A percentile compares a stretch with the other conserved stretches of the same genome.
Evolutionary conservation across 2,888 invertebrate genomes (phyloP).

Genomic region (Zygogramma bicolorata): DNA sequence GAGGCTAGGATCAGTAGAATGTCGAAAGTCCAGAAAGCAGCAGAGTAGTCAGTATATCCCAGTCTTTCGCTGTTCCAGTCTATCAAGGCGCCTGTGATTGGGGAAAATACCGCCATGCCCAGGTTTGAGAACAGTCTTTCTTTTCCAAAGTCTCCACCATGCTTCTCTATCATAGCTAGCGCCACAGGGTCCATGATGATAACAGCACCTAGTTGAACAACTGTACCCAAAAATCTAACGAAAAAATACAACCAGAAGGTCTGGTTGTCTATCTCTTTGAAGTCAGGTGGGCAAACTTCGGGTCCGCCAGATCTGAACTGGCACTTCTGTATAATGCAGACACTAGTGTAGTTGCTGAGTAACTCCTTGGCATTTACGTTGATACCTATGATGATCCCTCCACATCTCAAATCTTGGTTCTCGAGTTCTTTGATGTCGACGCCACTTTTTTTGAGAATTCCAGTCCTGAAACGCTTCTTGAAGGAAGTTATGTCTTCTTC

Average conservation of each 20-base stretch:
- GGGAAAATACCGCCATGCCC: slow-evolving; percentile 86
- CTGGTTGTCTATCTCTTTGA: slow-evolving; percentile 80
- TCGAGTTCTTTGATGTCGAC: slow-evolving; percentile 82
- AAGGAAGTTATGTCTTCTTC: slow-evolving; percentile 82
- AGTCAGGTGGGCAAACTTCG: slow-evolving; percentile 83
- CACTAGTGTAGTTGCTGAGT: slow-evolving; percentile 73
- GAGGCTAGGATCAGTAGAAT: slow-evolving; percentile 79
- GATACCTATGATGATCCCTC: slow-evolving; percentile 77
- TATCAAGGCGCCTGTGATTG: slow-evolving; percentile 83
- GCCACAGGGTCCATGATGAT: slow-evolving; percentile 92
- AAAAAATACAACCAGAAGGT: slow-evolving; percentile 88
- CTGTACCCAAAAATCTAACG: slow-evolving; percentile 82
- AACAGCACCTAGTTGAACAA: slow-evolving; percentile 86
- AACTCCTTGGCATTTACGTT: slow-evolving; percentile 75
- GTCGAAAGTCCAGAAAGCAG: slow-evolving; percentile 89
- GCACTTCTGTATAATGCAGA: slow-evolving; percentile 84
- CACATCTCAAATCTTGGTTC: slow-evolving; percentile 80
- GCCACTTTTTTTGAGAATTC: slow-evolving; percentile 73
- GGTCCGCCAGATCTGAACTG: slow-evolving; percentile 81
- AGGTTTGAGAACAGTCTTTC: slow-evolving; percentile 85
- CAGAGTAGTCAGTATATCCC: slow-evolving; percentile 86
- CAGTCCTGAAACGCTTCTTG: slow-evolving; percentile 77
- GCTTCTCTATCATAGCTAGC: slow-evolving; percentile 85
- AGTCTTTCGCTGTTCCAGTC: slow-evolving; percentile 76
- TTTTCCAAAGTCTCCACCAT: slow-evolving; percentile 85